Base-by-base conservation (phyloP, 1,140 invertebrate genomes). In the Himalopsyche phryganea region DNA sequence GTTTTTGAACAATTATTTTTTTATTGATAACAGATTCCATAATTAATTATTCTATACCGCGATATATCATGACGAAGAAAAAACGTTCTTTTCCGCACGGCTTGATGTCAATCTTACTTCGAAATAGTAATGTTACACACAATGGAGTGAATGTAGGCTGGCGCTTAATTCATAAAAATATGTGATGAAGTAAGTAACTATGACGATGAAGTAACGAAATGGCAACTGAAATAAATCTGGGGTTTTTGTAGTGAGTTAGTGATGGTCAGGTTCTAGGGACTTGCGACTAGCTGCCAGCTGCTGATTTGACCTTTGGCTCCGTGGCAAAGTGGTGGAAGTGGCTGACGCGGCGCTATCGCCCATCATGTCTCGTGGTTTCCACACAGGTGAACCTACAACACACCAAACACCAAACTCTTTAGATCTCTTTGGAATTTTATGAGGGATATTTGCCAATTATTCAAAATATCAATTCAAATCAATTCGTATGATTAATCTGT, bases 321-420 rank as follows among this genome's bases (percentile, higher is more conserved):
- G 74, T 57, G 76, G 76, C 66, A 78, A 70, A 63, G 76, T 78
- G 65, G 74, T 76, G 58, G 74, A 71, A 2, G 63, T 61, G 17
- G 58, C 50, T 51, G 50, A 45, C 51, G 52, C 67, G 58, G 66
- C 65, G 61, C 66, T 65, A 67, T 73, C 71, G 67, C 68, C 63
- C 68, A 75, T 72, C 79, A 80, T 82, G 77, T 90, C 88, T 80
- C 90, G 83, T 79, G 89, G 89, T 85, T 93, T 94, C 90, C 90
- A 93, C 74, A 93, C 86, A 71, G 90, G 90, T 71, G 90, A 92
- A 75, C 89, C 88, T 86, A 86, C 79, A 86, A 86, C 79, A 83
- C 78, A 79, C 73, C 75, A 76, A 77, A 78, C 75, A 78, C 75
- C 74, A 70, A 78, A 78, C 76, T 77, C 75, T 78, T 78, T 75